These are phyloP conservation scores for Petroica traversi DNA, from an alignment of 2,113 vertebrate genomes.

Conservation along the genomic window DNA sequence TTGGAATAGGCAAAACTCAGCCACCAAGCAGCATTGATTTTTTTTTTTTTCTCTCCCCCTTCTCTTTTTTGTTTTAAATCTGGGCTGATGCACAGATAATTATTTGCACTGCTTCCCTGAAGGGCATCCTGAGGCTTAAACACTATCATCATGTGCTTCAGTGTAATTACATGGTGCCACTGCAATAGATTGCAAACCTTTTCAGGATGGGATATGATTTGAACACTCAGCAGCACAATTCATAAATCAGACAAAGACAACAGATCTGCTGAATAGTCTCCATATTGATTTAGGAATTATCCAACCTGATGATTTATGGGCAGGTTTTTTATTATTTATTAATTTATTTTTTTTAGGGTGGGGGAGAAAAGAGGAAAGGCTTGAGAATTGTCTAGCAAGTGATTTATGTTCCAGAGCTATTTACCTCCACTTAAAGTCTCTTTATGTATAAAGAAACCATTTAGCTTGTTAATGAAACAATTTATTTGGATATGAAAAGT, in stretches of 20 bases:
- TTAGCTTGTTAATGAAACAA: not conserved
- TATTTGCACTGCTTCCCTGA: conserved; percentile 22
- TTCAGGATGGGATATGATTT: not conserved
- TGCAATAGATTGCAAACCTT: not conserved
- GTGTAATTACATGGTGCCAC: not conserved
- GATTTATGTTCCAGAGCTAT: not conserved
- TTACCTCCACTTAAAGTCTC: not conserved
- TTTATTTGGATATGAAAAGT: not conserved
- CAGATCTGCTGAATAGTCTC: not conserved
- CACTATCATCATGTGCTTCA: conserved; percentile 9
- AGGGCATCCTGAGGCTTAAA: conserved; percentile 22
- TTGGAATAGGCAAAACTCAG: not conserved
- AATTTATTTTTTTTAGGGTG: not conserved
- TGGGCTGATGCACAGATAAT: not conserved
- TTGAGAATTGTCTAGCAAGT: not conserved
- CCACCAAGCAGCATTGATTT: conserved; percentile 4
- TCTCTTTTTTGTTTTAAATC: not conserved
- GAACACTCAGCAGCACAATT: not conserved
- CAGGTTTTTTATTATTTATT: not conserved
- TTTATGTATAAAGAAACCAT: not conserved
- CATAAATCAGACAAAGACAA: not conserved
- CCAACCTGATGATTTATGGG: not conserved
- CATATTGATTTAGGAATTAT: not conserved
- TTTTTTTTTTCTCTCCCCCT: not conserved
- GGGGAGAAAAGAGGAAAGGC: not conserved